These are phyloP conservation scores for Galendromus occidentalis DNA, from an alignment of 1,140 invertebrate species.

Conservation along the genomic window DNA sequence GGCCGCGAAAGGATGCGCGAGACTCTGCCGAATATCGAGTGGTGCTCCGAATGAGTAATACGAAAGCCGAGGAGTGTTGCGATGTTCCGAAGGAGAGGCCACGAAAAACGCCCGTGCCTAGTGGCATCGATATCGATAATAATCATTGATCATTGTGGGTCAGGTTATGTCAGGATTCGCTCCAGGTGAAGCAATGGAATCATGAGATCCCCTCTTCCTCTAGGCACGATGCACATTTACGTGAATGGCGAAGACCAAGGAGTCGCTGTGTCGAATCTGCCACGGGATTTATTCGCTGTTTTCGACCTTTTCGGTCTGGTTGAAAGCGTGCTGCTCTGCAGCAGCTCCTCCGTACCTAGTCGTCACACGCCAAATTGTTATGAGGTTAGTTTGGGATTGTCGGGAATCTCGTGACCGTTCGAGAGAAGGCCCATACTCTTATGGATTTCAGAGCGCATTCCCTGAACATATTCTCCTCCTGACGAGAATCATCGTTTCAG, in stretches of 20 bases:
- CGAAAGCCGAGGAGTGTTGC: no score
- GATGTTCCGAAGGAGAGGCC: no score
- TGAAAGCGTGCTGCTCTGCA: neutral
- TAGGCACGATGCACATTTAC: conserved; percentile 31
- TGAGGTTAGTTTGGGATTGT: neutral
- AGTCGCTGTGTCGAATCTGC: conserved; percentile 51
- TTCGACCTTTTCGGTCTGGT: neutral
- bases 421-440: neutral
- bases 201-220: no score
- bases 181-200: no score
- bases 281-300: conserved; percentile 35
- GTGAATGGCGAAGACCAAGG: conserved; percentile 65
- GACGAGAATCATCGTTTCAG: neutral
- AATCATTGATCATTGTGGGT: no score
- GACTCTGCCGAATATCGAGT: no score
- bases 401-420: no score
- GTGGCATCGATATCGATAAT: no score
- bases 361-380: neutral
- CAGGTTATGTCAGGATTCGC: no score
- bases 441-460: neutral
- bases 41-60: no score
- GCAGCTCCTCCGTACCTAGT: neutral
- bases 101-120: no score
- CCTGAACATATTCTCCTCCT: neutral
- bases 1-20: no score